Base-by-base conservation (phyloP, 2,797 vertebrate genomes). In the Poeciliopsis infans region DNA sequence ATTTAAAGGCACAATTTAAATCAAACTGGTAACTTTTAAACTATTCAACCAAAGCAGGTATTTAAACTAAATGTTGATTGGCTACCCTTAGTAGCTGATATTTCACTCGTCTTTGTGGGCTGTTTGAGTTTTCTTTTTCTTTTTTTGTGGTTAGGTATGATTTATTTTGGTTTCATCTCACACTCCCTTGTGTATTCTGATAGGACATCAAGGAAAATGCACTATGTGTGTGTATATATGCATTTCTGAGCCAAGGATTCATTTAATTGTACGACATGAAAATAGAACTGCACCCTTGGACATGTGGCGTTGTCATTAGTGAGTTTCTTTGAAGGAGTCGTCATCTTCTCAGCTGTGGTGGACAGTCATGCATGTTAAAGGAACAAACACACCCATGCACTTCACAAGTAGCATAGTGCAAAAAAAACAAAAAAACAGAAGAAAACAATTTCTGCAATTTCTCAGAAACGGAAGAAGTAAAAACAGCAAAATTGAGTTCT, bases 341-440 rank as follows among this genome's bases (percentile, higher is more conserved):
- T 79, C 72, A 28, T 36, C 11, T 77, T 84, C 77, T 71, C 59
- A 75, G 61, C 46, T 49, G 20, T 12, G 55, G 43, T 72, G 80
- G 78, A 79, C 80, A 82, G 89, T 88, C 80, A 61, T 64, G 10
- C 76, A 70, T 36, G 36, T 69, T 45, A 23, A 7, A 51, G 53
- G 41, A 72, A 66, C 45, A 28, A 66, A 68, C 64, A 23, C 33
- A 41, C 36, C 36, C 64, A 68, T 23, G 18, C 18, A 39, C 36
- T 20, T 39, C 61, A 66, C 57, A 33, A 25, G 31, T 10, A 7
- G 12, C 28, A 15, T 15, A 12, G 13, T 33, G 57, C 6, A 66
- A 7, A 49, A 6, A 49, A 18, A 49, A 18, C 25, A 11, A 55
- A 25, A 55, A 55, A 55, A 55, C 53, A 25, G 51, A 25, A 53